Percentiles rank a stretch among this genome's conserved stretches.
phyloP scores from a whole-genome alignment of 2,888 invertebrate species.

The Myopa tessellatipennis region DNA sequence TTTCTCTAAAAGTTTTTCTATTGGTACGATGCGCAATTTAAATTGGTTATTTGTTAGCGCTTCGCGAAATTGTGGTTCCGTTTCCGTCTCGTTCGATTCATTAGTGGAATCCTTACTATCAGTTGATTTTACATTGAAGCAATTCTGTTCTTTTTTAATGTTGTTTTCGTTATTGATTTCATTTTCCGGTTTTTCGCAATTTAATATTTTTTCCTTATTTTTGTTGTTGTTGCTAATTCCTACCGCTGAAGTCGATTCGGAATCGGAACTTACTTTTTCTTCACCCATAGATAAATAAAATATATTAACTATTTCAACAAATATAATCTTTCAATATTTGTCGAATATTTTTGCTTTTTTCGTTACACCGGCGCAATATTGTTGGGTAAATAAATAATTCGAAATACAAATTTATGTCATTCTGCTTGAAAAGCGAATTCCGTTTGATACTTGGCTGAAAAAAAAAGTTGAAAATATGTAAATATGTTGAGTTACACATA shows the following conservation, averaged over 20 bases:
- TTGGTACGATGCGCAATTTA: slow-evolving; percentile 61
- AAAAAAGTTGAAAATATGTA: too few relatives aligned
- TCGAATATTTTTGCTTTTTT: slow-evolving; percentile 2
- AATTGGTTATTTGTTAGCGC: slow-evolving; percentile 49
- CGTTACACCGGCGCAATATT: too few relatives aligned
- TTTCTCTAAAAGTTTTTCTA: slow-evolving; percentile 59
- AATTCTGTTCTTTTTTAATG: not conserved
- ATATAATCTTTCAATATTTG: slow-evolving; percentile 21
- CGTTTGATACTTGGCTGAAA: too few relatives aligned
- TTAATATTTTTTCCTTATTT: slow-evolving; percentile 20
- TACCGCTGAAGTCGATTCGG: slow-evolving; percentile 46
- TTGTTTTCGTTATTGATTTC: slow-evolving; percentile 24
- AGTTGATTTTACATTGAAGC: slow-evolving; percentile 13
- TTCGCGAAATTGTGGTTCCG: slow-evolving; percentile 44
- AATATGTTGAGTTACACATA: too few relatives aligned
- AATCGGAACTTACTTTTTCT: slow-evolving; percentile 44
- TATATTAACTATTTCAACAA: slow-evolving; percentile 26
- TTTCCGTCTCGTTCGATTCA: slow-evolving; percentile 34
- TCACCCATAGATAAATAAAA: slow-evolving; percentile 42
- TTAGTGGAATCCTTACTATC: slow-evolving; percentile 32
- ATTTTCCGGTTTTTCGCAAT: slow-evolving; percentile 15
- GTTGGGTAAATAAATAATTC: not conserved
- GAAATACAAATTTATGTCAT: too few relatives aligned
- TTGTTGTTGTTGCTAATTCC: slow-evolving; percentile 34
- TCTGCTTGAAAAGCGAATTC: too few relatives aligned